Evolutionary conservation across 2,888 invertebrate genomes (phyloP).

Genomic region (Abrostola tripartita): DNA sequence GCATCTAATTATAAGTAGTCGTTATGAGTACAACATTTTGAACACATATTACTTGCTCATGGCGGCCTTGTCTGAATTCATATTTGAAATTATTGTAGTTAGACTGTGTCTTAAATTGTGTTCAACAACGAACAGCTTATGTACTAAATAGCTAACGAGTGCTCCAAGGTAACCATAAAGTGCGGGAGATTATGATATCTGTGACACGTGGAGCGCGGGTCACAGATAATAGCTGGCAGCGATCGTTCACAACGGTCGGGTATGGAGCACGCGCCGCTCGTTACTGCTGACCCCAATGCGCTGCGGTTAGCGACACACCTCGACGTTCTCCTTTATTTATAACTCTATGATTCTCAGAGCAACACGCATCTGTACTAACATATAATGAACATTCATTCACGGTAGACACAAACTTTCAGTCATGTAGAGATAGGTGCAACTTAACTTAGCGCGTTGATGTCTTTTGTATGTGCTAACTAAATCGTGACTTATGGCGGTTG

Average conservation of each 20-base stretch:
- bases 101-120: no score
- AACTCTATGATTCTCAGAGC: no score
- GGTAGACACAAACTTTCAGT: no score
- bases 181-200: neutral
- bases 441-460: slow-evolving; percentile 58
- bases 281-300: neutral
- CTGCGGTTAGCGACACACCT: neutral
- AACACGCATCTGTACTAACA: no score
- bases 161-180: neutral
- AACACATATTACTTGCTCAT: no score
- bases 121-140: neutral
- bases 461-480: slow-evolving; percentile 44
- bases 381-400: no score
- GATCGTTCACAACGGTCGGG: neutral
- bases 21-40: no score
- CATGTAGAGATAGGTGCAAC: slow-evolving; percentile 21
- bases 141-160: neutral
- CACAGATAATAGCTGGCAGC: neutral
- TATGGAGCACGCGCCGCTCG: neutral
- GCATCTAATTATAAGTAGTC: no score
- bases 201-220: neutral
- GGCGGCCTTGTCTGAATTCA: no score
- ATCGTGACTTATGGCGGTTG: neutral
- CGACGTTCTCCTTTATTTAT: no score
- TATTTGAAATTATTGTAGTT: no score